A percentile compares a stretch with the other conserved stretches of the same genome.
Evolutionary conservation across 1,140 invertebrate species (phyloP).

Genomic region (Radopholus similis): DNA sequence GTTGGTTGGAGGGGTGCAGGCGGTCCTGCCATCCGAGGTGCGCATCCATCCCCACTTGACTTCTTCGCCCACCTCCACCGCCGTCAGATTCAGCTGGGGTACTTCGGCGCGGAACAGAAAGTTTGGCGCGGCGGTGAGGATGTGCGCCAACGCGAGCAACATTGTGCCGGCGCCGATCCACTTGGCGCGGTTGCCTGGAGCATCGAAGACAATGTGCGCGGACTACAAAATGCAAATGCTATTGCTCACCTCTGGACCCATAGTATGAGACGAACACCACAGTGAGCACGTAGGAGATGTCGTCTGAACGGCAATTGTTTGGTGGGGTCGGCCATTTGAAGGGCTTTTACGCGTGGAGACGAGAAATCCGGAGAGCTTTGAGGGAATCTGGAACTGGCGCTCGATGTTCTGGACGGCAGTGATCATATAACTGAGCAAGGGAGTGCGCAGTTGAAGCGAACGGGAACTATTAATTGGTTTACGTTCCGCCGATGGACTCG

Average conservation of each 20-base stretch:
- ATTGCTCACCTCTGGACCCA: constrained; percentile 30
- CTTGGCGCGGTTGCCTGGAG: constrained; percentile 48
- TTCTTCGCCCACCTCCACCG: constrained; percentile 36
- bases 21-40: constrained; percentile 20
- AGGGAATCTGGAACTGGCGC: constrained; percentile 56
- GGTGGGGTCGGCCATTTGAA: not conserved
- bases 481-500: constrained; percentile 31
- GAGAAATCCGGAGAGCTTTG: constrained; percentile 55
- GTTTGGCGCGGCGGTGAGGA: constrained; percentile 39
- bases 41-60: not conserved
- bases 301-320: constrained; percentile 39
- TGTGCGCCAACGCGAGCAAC: constrained; percentile 50
- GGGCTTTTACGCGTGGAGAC: constrained; percentile 39
- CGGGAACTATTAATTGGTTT: not conserved
- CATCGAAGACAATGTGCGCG: not conserved
- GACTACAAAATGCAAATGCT: not conserved
- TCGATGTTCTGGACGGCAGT: constrained; percentile 49
- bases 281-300: constrained; percentile 58
- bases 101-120: constrained; percentile 50
- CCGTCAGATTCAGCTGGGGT: constrained; percentile 48
- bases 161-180: constrained; percentile 57
- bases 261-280: constrained; percentile 59
- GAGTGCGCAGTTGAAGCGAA: not conserved
- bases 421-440: constrained; percentile 26
- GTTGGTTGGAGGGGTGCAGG: not conserved